These are phyloP conservation scores for Cirrhinus mrigala DNA, from an alignment of 2,797 vertebrate genomes.

Conservation along the genomic window DNA sequence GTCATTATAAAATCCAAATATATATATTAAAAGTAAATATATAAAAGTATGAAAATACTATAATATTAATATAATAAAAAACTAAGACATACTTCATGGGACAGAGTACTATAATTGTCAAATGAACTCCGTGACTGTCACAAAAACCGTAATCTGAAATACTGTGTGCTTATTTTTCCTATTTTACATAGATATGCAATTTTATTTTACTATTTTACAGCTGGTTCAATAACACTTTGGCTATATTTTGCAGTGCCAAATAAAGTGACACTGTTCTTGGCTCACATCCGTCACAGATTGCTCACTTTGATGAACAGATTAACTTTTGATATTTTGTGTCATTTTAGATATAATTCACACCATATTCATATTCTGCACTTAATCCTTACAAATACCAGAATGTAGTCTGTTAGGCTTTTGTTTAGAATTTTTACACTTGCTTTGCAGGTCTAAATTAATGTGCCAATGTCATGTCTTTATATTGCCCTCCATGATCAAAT, in stretches of 20 bases:
- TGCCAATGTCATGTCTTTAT: not conserved
- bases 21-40: not conserved
- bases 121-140: not conserved
- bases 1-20: not conserved
- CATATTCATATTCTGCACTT: not conserved
- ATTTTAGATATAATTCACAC: not conserved
- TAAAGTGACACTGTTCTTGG: constrained; percentile 2
- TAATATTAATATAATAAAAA: not conserved
- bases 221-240: not conserved
- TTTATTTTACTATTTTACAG: not conserved
- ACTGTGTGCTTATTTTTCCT: not conserved
- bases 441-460: not conserved
- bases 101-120: not conserved
- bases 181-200: not conserved
- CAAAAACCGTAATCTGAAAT: not conserved
- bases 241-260: constrained; percentile 10
- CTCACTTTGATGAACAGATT: not conserved
- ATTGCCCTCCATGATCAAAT: not conserved
- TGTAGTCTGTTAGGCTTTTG: not conserved
- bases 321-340: not conserved
- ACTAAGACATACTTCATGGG: not conserved
- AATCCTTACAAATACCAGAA: not conserved
- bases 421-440: not conserved
- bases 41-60: not conserved
- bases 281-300: not conserved